These are phyloP conservation scores for Valencia hispanica DNA, from an alignment of 2,797 vertebrate genomes.

Conservation along the genomic window DNA sequence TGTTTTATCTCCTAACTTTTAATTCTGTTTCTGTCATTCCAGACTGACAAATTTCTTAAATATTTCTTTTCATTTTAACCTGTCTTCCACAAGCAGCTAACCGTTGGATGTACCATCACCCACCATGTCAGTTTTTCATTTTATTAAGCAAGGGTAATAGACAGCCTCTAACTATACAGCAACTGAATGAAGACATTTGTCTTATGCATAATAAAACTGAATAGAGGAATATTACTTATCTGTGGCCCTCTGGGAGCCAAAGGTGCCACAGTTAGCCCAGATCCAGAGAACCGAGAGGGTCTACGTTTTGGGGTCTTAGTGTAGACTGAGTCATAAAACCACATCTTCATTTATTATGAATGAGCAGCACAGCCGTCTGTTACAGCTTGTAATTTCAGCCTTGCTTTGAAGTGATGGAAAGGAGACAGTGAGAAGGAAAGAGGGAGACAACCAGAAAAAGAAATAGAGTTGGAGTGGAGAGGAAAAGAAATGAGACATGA, in stretches of 20 bases:
- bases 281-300: constrained; percentile 30
- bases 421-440: too few relatives aligned
- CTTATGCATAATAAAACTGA: constrained; percentile 68
- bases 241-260: constrained; percentile 39
- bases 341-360: constrained; percentile 78
- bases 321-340: constrained; percentile 72
- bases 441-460: constrained; percentile 22
- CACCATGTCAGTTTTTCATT: constrained; percentile 11
- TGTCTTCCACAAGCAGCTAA: constrained; percentile 13
- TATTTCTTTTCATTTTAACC: constrained; percentile 10
- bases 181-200: constrained; percentile 62
- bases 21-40: constrained; percentile 40
- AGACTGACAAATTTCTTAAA: constrained; percentile 34
- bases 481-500: constrained; percentile 27
- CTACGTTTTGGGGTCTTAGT: constrained; percentile 27
- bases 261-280: constrained; percentile 77
- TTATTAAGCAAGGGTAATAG: constrained; percentile 35
- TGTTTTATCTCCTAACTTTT: constrained; percentile 49
- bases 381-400: constrained; percentile 65
- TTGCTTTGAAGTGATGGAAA: constrained; percentile 66
- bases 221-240: constrained; percentile 49
- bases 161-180: constrained; percentile 51
- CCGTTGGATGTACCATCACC: constrained; percentile 14
- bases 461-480: constrained; percentile 21
- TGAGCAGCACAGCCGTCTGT: constrained; percentile 68